A percentile compares a stretch with the other conserved stretches of the same genome.
Conservation (phyloP, 2,888 invertebrate species). For the Ceramica pisi region DNA sequence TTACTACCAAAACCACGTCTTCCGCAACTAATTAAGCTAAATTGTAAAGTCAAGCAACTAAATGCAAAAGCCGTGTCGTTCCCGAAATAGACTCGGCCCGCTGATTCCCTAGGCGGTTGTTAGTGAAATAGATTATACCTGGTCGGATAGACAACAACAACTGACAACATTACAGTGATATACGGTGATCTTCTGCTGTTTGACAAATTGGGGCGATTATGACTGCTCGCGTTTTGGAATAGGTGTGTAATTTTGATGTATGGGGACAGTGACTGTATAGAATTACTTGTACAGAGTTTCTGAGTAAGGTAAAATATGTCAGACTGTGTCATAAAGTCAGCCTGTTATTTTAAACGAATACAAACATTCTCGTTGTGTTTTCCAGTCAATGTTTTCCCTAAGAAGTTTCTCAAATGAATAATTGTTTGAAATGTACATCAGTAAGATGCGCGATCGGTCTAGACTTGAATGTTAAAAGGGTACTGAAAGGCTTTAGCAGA, state of each 20-base stretch:
- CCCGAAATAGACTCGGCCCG: neutral
- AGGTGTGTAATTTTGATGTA: slow-evolving; percentile 21
- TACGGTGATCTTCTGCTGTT: slow-evolving; percentile 38
- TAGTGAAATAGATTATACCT: neutral
- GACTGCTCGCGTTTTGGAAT: slow-evolving; percentile 5
- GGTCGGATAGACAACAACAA: slow-evolving; percentile 32
- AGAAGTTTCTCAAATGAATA: neutral
- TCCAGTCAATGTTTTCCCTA: neutral
- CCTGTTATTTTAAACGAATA: neutral
- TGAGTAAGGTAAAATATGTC: neutral
- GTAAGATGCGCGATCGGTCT: neutral
- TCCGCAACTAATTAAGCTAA: neutral
- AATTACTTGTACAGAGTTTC: neutral
- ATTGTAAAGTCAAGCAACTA: slow-evolving; percentile 31
- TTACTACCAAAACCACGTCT: neutral
- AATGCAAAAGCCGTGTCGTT: slow-evolving; percentile 26
- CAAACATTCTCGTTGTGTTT: neutral
- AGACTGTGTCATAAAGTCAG: too few species aligned
- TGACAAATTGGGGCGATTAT: slow-evolving; percentile 29
- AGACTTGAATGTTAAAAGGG: neutral
- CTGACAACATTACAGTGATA: slow-evolving; percentile 30
- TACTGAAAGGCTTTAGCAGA: neutral
- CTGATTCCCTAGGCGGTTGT: slow-evolving; percentile 18
- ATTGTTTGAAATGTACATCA: neutral
- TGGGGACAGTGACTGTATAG: neutral